A percentile compares a stretch with the other conserved stretches of the same genome.
Conservation (phyloP, 2,113 vertebrate species). For the Nyctereutes procyonoides region DNA sequence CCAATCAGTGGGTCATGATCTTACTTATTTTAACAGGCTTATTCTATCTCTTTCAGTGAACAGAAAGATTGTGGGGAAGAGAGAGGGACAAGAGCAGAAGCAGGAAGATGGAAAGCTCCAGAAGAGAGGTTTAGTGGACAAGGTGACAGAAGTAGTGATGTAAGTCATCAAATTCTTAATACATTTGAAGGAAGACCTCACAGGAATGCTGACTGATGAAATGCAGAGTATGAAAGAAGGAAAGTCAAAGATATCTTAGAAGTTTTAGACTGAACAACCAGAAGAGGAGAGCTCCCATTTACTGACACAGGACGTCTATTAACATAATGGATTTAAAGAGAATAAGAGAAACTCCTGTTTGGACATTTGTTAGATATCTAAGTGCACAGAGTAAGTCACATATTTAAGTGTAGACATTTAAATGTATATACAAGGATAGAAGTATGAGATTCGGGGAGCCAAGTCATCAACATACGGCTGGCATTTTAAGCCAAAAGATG, state of each 20-base stretch:
- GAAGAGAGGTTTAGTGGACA: not conserved
- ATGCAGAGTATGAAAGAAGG: not conserved
- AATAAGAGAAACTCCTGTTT: not conserved
- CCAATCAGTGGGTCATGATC: not conserved
- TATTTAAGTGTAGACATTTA: not conserved
- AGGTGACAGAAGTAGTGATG: not conserved
- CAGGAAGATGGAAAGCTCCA: not conserved
- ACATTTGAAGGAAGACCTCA: not conserved
- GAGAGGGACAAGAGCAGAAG: not conserved
- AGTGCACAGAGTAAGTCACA: not conserved
- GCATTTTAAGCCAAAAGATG: not conserved
- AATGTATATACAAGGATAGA: not conserved
- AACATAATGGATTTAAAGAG: not conserved
- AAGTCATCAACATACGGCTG: not conserved
- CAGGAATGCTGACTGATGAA: not conserved
- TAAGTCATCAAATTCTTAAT: not conserved
- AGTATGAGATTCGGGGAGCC: not conserved
- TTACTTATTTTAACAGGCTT: not conserved
- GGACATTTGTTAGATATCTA: not conserved
- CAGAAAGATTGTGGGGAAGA: not conserved
- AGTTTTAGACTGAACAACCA: not conserved
- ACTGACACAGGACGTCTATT: not conserved
- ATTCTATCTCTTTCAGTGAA: not conserved
- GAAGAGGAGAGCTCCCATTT: not conserved
- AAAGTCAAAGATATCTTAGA: not conserved